phyloP scores from a whole-genome alignment of 2,113 vertebrate species.

The Toxotes jaculatrix region DNA sequence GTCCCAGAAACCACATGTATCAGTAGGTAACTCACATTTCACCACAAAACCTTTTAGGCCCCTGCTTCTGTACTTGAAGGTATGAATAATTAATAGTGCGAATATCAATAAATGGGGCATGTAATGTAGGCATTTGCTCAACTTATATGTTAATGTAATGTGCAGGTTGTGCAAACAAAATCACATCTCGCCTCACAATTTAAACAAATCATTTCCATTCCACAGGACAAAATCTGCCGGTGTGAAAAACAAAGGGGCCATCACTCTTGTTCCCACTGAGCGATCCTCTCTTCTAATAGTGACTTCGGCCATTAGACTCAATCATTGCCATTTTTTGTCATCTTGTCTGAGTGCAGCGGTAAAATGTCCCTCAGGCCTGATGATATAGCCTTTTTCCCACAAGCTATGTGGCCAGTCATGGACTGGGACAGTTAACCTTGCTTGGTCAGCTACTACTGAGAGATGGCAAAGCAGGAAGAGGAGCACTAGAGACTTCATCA shows the following conservation, averaged over 20 bases:
- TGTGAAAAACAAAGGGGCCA: slow-evolving; percentile 1
- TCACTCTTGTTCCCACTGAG: slow-evolving; percentile 10
- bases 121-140: background rate
- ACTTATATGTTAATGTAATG: background rate
- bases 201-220: slow-evolving; percentile 20
- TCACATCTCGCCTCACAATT: background rate
- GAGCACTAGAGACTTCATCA: slow-evolving; percentile 41
- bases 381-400: slow-evolving; percentile 16
- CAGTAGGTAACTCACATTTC: background rate
- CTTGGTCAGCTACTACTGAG: slow-evolving; percentile 45
- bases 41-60: background rate
- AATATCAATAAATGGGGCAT: background rate
- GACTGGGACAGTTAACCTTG: slow-evolving; percentile 49
- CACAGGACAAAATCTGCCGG: slow-evolving; percentile 14
- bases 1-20: background rate
- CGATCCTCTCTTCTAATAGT: slow-evolving; percentile 6
- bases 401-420: slow-evolving; percentile 48
- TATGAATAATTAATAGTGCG: slow-evolving; percentile 8
- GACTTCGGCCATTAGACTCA: slow-evolving; percentile 34
- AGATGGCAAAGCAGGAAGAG: slow-evolving; percentile 30
- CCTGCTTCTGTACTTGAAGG: background rate
- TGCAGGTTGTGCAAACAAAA: slow-evolving; percentile 7
- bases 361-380: slow-evolving; percentile 30
- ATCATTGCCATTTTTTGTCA: background rate
- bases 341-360: background rate